Evolutionary conservation across 2,888 invertebrate genomes (phyloP).

Genomic region (Ophion ventricosus): DNA sequence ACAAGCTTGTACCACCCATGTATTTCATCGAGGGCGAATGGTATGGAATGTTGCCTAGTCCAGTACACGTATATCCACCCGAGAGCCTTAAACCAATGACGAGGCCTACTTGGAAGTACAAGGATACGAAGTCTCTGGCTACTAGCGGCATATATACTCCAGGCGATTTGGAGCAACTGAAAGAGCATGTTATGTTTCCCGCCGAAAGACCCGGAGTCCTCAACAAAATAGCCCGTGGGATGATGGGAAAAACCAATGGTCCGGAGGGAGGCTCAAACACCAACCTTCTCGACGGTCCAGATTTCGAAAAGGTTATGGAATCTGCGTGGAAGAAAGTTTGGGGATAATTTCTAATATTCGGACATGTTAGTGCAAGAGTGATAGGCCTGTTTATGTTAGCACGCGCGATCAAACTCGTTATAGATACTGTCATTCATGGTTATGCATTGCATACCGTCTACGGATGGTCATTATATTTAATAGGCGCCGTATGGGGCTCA

Average conservation of each 20-base stretch:
- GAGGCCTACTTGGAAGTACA: conserved; percentile 50
- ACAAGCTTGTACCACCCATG: too few relatives aligned
- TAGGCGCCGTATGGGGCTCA: conserved; percentile 41
- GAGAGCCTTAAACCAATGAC: conserved; percentile 33
- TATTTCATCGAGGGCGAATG: too few relatives aligned
- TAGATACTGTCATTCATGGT: conserved; percentile 35
- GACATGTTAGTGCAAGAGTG: conserved; percentile 43
- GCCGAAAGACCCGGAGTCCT: conserved; percentile 41
- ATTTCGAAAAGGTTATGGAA: conserved; percentile 27
- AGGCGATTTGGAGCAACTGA: conserved; percentile 27
- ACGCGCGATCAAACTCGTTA: conserved; percentile 28
- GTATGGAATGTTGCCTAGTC: too few relatives aligned
- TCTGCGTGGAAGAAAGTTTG: conserved; percentile 42
- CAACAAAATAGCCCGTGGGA: conserved; percentile 55
- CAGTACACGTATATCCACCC: too few relatives aligned
- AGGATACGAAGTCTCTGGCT: too few relatives aligned
- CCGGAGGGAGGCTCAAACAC: conserved; percentile 2
- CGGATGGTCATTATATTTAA: conserved; percentile 38
- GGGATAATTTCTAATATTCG: conserved; percentile 40
- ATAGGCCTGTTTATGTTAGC: conserved; percentile 38
- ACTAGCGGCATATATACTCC: too few relatives aligned
- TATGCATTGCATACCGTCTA: conserved; percentile 43
- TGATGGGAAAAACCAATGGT: conserved; percentile 18
- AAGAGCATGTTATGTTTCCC: conserved; percentile 62
- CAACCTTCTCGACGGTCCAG: conserved; percentile 33